Evolutionary conservation across 2,113 vertebrate genomes (phyloP).

Genomic region (Cochlearius cochlearius): DNA sequence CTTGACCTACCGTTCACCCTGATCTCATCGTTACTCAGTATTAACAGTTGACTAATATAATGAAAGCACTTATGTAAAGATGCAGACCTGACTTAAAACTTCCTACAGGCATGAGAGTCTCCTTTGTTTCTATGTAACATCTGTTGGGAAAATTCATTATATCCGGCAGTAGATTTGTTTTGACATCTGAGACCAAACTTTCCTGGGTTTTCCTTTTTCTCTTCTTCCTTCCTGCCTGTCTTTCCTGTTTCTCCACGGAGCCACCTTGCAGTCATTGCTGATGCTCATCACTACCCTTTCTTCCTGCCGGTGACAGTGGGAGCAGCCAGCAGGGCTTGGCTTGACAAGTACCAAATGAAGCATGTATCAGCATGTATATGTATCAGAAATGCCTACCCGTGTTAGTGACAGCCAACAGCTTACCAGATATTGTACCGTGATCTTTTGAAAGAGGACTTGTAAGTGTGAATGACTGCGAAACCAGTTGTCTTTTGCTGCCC

Average conservation of each 20-base stretch:
- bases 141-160: background rate
- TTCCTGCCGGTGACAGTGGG: background rate
- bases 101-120: background rate
- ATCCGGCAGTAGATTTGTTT: slow-evolving; percentile 18
- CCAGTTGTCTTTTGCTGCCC: slow-evolving; percentile 42
- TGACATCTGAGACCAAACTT: background rate
- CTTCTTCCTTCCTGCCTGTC: background rate
- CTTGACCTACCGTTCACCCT: background rate
- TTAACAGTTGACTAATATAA: background rate
- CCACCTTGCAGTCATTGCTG: background rate
- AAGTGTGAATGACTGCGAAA: slow-evolving; percentile 23
- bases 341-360: background rate
- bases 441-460: background rate
- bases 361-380: too few species aligned
- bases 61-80: background rate
- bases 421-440: background rate
- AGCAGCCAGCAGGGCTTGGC: background rate
- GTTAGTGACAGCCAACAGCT: background rate
- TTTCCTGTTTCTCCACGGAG: background rate
- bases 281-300: background rate
- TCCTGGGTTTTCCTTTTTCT: background rate
- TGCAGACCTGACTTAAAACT: background rate
- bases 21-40: background rate
- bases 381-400: background rate
- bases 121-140: background rate